These are phyloP conservation scores for Achroia grisella DNA, from an alignment of 1,140 invertebrate species.

Conservation along the genomic window DNA sequence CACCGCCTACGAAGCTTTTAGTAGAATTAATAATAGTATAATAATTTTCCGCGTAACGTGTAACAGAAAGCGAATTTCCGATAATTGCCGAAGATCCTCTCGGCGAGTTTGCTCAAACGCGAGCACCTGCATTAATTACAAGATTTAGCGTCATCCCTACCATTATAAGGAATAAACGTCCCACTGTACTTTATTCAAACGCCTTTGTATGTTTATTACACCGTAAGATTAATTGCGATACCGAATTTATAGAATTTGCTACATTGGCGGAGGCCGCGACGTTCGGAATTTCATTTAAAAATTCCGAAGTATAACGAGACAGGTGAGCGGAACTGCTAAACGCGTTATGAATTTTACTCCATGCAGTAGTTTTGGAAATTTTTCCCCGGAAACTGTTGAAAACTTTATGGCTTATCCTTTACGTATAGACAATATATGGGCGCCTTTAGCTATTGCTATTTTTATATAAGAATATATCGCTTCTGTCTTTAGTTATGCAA, in stretches of 20 bases:
- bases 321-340: conserved; percentile 65
- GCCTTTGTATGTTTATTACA: conserved; percentile 39
- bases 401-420: conserved; percentile 60
- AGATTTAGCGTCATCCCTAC: conserved; percentile 53
- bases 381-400: conserved; percentile 39
- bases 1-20: conserved; percentile 19
- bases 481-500: too few species aligned
- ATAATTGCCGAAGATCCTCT: conserved; percentile 43
- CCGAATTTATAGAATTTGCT: conserved; percentile 66
- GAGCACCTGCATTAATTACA: conserved; percentile 65
- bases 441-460: background rate
- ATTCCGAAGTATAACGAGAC: conserved; percentile 69
- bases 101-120: conserved; percentile 28
- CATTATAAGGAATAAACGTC: conserved; percentile 54
- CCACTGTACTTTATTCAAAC: conserved; percentile 22
- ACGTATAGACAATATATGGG: background rate
- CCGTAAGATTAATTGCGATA: conserved; percentile 63
- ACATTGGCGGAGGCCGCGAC: conserved; percentile 59
- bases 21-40: conserved; percentile 38
- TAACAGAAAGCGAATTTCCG: conserved; percentile 42
- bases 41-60: conserved; percentile 35
- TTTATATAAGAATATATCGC: too few species aligned
- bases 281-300: conserved; percentile 71
- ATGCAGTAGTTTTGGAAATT: conserved; percentile 60
- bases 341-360: conserved; percentile 66